Base-by-base conservation (phyloP, 2,113 vertebrate genomes). In the Daphoenositta chrysoptera region DNA sequence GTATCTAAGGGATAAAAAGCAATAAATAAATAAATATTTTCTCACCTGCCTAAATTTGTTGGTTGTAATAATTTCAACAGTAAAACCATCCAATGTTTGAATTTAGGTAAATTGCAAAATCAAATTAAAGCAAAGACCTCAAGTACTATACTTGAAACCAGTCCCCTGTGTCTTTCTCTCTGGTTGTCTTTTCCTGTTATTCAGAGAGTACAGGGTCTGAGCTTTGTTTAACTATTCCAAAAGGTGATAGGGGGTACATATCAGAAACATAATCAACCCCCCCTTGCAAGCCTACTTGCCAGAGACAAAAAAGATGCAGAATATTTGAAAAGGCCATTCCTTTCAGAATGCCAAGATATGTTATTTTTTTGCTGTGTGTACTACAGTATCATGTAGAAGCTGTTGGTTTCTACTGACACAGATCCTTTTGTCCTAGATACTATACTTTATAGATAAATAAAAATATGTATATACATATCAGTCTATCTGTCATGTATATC, bases 241-340 rank as follows among this genome's bases (percentile, higher is more conserved):
- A 66, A 75, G n/a, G 45, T 84, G 48, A 50, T 93, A 40, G 10
- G 4, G 45, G 37, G 19, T 53, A 31, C 11, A 10, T 87, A 87
- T 85, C 83, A 87, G 73, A 84, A 84, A 37, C 23, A 35, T 61
- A 57, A 91, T 89, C 77, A 65, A 85, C 47, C 30, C 11, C 39
- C 37, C 27, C 11, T 82, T 91, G 51, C 53, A 83, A 64, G 20
- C 40, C 60, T 90, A 24, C 60, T 81, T 95, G 51, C 79, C 58
- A 90, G 60, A 95, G 86, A 95, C 94, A 86, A 92, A 88, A 86
- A 58, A 66, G 39, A 68, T 91, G 47, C 28, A 91, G 65, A 69
- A 23, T 90, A 68, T 63, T 75, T 87, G 56, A 92, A 90, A 89
- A 92, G 69, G 83, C 22, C 76, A 93, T 81, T 64, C n/a, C 54